A percentile compares a stretch with the other conserved stretches of the same genome.
Evolutionary conservation across 2,797 vertebrate genomes (phyloP).

Genomic region (Lacerta bilineata): DNA sequence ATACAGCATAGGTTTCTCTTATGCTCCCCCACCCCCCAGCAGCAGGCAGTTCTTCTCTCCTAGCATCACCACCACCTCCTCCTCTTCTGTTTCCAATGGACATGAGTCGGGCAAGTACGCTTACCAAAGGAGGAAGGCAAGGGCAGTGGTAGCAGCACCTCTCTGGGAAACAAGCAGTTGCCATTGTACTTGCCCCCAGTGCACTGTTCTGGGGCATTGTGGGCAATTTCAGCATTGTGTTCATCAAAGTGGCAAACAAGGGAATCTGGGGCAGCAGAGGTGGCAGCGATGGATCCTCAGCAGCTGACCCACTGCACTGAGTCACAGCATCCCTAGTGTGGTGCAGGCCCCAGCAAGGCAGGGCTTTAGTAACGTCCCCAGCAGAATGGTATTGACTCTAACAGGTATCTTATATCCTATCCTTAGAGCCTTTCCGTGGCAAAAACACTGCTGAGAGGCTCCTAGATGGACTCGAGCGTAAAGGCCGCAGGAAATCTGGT

Average conservation of each 20-base stretch:
- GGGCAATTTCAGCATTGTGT: background rate
- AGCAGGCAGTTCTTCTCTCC: too few species aligned
- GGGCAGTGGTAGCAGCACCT: background rate
- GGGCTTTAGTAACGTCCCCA: accelerated
- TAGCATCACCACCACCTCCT: too few species aligned
- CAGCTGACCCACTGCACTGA: background rate
- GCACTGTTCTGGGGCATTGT: background rate
- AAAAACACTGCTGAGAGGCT: constrained; percentile 47
- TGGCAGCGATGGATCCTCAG: background rate
- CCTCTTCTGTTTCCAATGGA: background rate
- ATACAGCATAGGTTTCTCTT: background rate
- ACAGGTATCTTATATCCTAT: constrained; percentile 60
- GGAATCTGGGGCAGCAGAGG: too few species aligned
- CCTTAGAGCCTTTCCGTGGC: constrained; percentile 72
- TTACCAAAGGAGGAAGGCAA: background rate
- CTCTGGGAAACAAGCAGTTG: too few species aligned
- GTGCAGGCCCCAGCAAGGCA: background rate
- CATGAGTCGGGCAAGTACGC: too few species aligned
- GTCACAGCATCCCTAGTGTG: background rate
- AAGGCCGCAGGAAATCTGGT: constrained; percentile 70
- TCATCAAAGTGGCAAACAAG: background rate
- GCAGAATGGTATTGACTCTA: background rate
- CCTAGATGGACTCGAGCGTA: constrained; percentile 63
- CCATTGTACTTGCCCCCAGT: background rate
- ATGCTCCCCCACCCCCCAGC: background rate